Base-by-base conservation (phyloP, 2,888 invertebrate genomes). In the Limnephilus marmoratus region DNA sequence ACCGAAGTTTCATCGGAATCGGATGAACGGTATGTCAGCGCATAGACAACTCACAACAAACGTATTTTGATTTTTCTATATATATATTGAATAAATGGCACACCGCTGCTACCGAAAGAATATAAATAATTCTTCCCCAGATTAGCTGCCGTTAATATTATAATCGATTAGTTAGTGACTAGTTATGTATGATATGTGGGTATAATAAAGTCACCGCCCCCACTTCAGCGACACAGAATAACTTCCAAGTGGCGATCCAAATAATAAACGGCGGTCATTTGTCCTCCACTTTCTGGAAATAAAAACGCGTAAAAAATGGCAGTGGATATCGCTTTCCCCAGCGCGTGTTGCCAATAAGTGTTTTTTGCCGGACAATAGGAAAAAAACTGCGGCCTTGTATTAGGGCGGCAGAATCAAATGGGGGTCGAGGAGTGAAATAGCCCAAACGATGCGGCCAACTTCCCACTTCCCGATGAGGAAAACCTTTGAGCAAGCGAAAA, bases 191-290 rank as follows among this genome's bases (percentile, higher is more conserved):
- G 90, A 92, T 92, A 90, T 91, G 90, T 90, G 92, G 90, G 31
- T 24, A 85, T 90, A 93, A 93, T 93, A 93, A 93, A 93, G 92
- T 90, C 92, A 88, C 90, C 92, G 90, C 92, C 91, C 91, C 91
- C 91, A 88, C 93, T 92, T 90, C 88, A 85, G 88, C 90, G 91
- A 92, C 91, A 91, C 92, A 90, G 91, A 92, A 93, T 93, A 93
- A 93, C 93, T 93, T 92, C 93, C 93, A 93, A 93, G 93, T 93
- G 93, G 93, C 92, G 93, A 93, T 93, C 87, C 91, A 82, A 91
- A 93, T 93, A 93, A 93, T 93, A 93, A 93, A 93, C 93, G 93
- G 92, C 83, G 93, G 93, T 93, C 93, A 92, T 93, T 93, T 93
- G 93, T 93, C 93, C 91, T 93, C 92, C 91, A 92, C 93, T 93